Evolutionary conservation across 2,797 vertebrate genomes (phyloP).

Genomic region (Coregonus ussuriensis): DNA sequence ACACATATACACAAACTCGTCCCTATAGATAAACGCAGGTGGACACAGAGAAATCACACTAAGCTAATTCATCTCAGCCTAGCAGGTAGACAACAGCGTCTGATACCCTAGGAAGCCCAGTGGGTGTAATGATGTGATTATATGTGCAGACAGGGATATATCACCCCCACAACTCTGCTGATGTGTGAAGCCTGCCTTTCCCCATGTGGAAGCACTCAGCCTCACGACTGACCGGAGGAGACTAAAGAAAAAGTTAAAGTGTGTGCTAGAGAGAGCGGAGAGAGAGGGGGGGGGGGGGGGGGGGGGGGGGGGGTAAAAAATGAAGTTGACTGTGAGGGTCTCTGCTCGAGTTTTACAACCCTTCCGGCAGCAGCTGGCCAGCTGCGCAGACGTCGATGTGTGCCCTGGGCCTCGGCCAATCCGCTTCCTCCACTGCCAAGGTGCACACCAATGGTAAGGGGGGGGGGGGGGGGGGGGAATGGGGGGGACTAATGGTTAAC

Average conservation of each 20-base stretch:
- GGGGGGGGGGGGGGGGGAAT: background rate
- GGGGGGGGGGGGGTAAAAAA: background rate
- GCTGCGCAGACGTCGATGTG: slow-evolving; percentile 12
- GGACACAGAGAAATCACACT: slow-evolving; percentile 62
- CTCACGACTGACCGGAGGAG: slow-evolving; percentile 46
- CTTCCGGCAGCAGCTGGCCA: slow-evolving; percentile 39
- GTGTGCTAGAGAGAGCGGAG: background rate
- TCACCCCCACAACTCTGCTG: slow-evolving; percentile 53
- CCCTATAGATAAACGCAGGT: background rate
- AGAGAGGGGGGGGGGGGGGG: slow-evolving; percentile 14
- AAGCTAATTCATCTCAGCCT: slow-evolving; percentile 62
- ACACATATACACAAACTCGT: background rate
- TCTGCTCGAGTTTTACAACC: slow-evolving; percentile 41
- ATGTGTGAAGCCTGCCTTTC: slow-evolving; percentile 59
- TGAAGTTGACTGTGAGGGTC: slow-evolving; percentile 30
- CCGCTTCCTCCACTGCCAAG: slow-evolving; percentile 17
- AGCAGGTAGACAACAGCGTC: slow-evolving; percentile 67
- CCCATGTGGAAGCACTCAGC: slow-evolving; percentile 73
- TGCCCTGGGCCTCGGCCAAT: slow-evolving; percentile 20
- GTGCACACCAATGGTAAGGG: slow-evolving; percentile 29
- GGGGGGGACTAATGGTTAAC: background rate
- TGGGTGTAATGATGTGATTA: slow-evolving; percentile 74
- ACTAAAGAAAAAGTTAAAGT: background rate
- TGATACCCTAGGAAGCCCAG: slow-evolving; percentile 61
- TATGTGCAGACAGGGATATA: slow-evolving; percentile 67